A percentile compares a stretch with the other conserved stretches of the same genome.
These are phyloP conservation scores for Gryllus longicercus DNA, from an alignment of 2,888 invertebrate species.

Conservation along the genomic window DNA sequence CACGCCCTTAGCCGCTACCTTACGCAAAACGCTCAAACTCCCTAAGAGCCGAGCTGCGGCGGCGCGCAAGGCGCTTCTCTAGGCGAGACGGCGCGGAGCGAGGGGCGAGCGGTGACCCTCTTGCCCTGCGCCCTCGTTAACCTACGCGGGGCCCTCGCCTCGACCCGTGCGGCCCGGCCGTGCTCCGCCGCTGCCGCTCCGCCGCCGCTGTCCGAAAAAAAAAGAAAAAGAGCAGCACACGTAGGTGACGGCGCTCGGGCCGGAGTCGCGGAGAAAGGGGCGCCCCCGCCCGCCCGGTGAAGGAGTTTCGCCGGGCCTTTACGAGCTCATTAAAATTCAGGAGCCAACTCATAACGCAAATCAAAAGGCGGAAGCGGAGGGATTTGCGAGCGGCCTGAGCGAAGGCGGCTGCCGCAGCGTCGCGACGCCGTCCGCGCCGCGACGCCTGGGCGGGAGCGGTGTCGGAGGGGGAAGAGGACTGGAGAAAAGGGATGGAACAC, in stretches of 20 bases:
- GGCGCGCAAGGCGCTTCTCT: too few species aligned
- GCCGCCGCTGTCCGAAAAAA: not conserved
- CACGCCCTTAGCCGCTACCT: too few species aligned
- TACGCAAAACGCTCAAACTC: too few species aligned
- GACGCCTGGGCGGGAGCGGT: not conserved
- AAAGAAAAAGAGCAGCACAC: not conserved
- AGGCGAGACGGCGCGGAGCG: too few species aligned
- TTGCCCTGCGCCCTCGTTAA: not conserved
- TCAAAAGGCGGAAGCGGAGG: conserved; percentile 1
- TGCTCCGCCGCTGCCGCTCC: too few species aligned
- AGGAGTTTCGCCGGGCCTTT: conserved; percentile 5
- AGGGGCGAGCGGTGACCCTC: not conserved
- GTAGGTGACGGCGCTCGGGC: not conserved
- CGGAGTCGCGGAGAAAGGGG: too few species aligned
- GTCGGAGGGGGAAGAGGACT: not conserved
- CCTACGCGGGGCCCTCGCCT: not conserved
- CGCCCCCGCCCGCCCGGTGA: not conserved
- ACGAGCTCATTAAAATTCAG: conserved; percentile 10
- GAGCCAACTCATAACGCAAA: conserved; percentile 11
- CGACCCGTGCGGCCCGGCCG: too few species aligned
- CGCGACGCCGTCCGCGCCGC: not conserved
- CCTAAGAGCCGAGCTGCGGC: too few species aligned
- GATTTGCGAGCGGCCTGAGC: not conserved
- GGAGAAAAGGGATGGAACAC: not conserved
- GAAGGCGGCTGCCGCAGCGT: not conserved